Percentiles rank a stretch among this genome's conserved stretches.
Conservation (phyloP, 2,888 invertebrate genomes). For the Cephus pygmeus region DNA sequence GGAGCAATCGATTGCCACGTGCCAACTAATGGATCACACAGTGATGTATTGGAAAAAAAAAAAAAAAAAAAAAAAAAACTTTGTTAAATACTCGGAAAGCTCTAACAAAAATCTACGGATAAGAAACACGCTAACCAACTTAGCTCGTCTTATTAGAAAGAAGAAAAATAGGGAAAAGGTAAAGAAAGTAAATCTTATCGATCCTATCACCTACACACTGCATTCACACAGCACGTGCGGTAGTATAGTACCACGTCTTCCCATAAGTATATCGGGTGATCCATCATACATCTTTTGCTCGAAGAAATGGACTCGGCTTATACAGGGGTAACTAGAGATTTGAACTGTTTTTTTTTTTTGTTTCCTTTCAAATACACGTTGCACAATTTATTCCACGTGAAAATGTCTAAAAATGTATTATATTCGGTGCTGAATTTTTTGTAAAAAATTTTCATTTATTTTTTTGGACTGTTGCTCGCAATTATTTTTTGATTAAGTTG, state of each 20-base stretch:
- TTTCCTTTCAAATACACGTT: neutral
- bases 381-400: neutral
- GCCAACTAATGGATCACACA: neutral
- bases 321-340: neutral
- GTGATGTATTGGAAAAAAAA: neutral
- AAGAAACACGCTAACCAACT: neutral
- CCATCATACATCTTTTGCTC: neutral
- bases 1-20: neutral
- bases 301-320: neutral
- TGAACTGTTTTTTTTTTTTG: neutral
- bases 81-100: neutral
- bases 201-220: neutral
- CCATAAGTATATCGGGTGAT: neutral
- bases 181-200: neutral
- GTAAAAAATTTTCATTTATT: neutral
- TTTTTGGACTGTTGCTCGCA: neutral
- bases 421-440: neutral
- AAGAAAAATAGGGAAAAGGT: neutral
- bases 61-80: neutral
- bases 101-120: neutral
- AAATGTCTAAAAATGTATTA: neutral
- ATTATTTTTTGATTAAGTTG: neutral
- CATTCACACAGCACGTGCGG: neutral
- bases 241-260: neutral
- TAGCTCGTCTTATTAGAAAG: neutral